Evolutionary conservation across 2,113 vertebrate genomes (phyloP).

Genomic region (Phaethon lepturus): DNA sequence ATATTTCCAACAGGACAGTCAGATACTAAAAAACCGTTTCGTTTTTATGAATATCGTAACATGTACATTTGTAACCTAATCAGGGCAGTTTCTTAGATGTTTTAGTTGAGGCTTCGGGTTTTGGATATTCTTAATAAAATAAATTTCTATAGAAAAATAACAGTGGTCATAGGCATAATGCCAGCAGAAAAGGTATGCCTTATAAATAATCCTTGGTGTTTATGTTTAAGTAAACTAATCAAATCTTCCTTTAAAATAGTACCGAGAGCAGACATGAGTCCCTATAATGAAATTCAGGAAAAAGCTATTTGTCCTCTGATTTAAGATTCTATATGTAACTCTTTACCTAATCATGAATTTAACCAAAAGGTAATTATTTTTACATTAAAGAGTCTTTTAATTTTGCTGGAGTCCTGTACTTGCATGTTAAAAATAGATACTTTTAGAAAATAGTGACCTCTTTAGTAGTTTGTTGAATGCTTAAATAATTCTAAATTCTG

Average conservation of each 20-base stretch:
- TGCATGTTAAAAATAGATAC: neutral
- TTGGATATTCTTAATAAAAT: neutral
- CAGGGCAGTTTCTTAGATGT: neutral
- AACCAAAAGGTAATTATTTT: neutral
- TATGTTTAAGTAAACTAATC: neutral
- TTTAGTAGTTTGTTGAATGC: neutral
- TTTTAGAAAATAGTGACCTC: neutral
- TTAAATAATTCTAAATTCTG: neutral
- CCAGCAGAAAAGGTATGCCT: neutral
- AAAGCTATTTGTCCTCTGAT: conserved; percentile 5
- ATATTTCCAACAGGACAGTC: neutral
- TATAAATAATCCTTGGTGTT: neutral
- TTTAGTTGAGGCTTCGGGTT: neutral
- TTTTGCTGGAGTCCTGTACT: neutral
- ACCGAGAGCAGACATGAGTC: neutral
- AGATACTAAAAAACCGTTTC: neutral
- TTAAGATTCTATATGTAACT: neutral
- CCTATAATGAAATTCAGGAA: neutral
- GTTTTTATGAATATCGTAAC: neutral
- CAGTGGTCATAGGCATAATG: neutral
- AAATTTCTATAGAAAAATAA: neutral
- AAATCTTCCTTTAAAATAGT: neutral
- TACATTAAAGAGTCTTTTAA: neutral
- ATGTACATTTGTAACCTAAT: neutral
- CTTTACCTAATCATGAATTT: neutral